These are phyloP conservation scores for Cyprinodon diabolis DNA, from an alignment of 2,797 vertebrate species.

Conservation along the genomic window DNA sequence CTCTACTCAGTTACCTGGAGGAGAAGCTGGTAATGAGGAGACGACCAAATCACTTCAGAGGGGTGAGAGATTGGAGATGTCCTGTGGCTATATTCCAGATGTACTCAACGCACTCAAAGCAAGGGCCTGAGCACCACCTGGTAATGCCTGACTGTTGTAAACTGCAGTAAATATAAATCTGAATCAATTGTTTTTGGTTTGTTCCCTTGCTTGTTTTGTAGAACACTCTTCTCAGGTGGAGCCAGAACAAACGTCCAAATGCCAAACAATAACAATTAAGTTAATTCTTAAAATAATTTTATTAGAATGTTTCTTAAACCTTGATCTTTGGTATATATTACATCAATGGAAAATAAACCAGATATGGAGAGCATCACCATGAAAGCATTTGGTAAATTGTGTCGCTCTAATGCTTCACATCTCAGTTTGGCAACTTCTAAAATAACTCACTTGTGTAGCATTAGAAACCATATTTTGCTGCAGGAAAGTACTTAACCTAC, in stretches of 20 bases:
- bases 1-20: neutral
- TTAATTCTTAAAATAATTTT: neutral
- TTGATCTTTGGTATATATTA: neutral
- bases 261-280: neutral
- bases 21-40: neutral
- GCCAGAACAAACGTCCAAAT: neutral
- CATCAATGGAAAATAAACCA: neutral
- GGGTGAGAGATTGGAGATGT: no score
- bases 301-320: neutral
- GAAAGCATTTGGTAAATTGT: neutral
- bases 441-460: slow-evolving; percentile 54
- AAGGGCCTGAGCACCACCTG: neutral
- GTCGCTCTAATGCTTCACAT: slow-evolving; percentile 10
- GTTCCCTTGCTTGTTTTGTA: neutral
- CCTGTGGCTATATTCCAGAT: neutral
- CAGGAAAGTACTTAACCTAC: slow-evolving; percentile 55
- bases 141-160: neutral
- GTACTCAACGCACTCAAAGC: neutral
- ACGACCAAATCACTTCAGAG: neutral
- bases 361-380: no score
- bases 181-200: neutral
- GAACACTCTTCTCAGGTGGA: neutral
- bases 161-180: neutral
- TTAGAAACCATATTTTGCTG: slow-evolving; percentile 58
- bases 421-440: slow-evolving; percentile 20